Evolutionary conservation across 2,888 invertebrate genomes (phyloP).

Genomic region (Pristionchus arcanus): DNA sequence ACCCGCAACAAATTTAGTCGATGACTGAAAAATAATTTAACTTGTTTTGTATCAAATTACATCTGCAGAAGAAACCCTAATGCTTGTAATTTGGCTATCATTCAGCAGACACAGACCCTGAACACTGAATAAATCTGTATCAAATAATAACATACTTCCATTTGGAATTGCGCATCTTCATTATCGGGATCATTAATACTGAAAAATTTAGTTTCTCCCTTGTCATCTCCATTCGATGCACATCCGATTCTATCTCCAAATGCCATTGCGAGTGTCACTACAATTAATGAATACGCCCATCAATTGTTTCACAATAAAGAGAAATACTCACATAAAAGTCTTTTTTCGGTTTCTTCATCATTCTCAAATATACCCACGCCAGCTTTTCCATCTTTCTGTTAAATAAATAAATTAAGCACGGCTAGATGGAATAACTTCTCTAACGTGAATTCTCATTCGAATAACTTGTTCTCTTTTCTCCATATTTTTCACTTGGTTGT

Average conservation of each 20-base stretch:
- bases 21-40: background rate
- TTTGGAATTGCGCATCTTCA: background rate
- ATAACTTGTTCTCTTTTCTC: background rate
- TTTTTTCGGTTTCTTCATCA: slow-evolving; percentile 11
- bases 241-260: slow-evolving; percentile 38
- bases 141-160: background rate
- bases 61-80: no score
- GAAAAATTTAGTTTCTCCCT: background rate
- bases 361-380: background rate
- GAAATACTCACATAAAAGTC: slow-evolving; percentile 3
- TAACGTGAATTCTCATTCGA: background rate
- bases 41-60: background rate
- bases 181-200: background rate
- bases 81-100: no score
- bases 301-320: background rate
- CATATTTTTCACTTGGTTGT: background rate
- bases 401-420: background rate
- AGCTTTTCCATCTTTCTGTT: background rate
- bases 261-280: slow-evolving; percentile 25
- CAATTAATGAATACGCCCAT: background rate
- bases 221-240: no score
- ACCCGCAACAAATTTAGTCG: background rate
- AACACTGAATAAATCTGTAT: no score
- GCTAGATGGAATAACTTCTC: background rate
- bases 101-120: no score